Percentiles rank a stretch among this genome's conserved stretches.
Conservation (phyloP, 2,888 invertebrate genomes). For the Epinotia ramella region DNA sequence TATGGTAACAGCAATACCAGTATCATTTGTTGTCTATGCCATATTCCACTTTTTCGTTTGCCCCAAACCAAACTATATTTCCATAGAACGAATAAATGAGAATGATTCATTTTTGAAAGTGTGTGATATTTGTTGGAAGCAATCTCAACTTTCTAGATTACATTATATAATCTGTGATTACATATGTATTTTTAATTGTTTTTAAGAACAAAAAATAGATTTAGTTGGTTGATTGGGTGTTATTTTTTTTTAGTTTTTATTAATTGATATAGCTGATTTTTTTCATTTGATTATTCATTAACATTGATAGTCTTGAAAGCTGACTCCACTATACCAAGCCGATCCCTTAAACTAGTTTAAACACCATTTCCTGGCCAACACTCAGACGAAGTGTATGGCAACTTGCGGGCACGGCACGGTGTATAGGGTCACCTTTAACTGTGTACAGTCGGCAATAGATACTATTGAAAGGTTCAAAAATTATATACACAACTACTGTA, state of each 20-base stretch:
- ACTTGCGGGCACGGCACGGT: background rate
- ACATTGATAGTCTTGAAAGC: background rate
- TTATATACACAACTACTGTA: background rate
- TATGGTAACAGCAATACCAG: too few relatives aligned
- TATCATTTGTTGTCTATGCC: too few relatives aligned
- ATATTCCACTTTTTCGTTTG: too few relatives aligned
- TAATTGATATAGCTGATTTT: slow-evolving; percentile 7
- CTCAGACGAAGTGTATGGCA: background rate
- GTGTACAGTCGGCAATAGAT: background rate
- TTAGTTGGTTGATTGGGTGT: slow-evolving; percentile 30
- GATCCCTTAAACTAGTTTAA: background rate
- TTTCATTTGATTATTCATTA: background rate
- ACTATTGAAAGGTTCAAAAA: too few relatives aligned
- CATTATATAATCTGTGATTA: slow-evolving; percentile 56
- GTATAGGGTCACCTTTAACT: background rate
- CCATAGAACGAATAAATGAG: too few relatives aligned
- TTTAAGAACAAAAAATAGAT: slow-evolving; percentile 51
- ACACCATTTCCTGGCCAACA: background rate
- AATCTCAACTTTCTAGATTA: slow-evolving; percentile 10
- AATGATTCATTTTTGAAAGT: background rate
- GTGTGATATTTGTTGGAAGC: slow-evolving; percentile 2
- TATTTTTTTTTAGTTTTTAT: slow-evolving; percentile 14
- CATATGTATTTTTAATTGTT: slow-evolving; percentile 39
- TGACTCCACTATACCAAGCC: background rate
- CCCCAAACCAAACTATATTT: too few relatives aligned